Percentiles rank a stretch among this genome's conserved stretches.
Evolutionary conservation across 2,888 invertebrate genomes (phyloP).

Genomic region (Liposcelis brunnea): DNA sequence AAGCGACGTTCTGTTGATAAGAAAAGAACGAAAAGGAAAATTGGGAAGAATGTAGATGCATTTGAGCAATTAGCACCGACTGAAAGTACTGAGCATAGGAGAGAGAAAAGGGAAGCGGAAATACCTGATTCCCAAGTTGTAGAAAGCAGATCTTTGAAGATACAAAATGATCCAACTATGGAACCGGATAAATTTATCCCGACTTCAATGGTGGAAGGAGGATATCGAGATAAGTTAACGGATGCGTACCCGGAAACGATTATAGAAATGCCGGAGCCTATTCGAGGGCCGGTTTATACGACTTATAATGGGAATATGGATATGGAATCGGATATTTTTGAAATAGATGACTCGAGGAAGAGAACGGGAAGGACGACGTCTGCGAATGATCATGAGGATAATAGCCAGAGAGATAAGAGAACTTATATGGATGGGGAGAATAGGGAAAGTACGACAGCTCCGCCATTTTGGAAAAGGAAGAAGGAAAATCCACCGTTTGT

Average conservation of each 20-base stretch:
- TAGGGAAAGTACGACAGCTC: not conserved
- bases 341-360: not conserved
- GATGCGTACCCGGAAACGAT: not conserved
- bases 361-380: not conserved
- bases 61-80: too few relatives aligned
- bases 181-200: too few relatives aligned
- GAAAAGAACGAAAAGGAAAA: too few relatives aligned
- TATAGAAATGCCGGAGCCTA: not conserved
- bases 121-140: not conserved
- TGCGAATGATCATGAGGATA: constrained; percentile 6
- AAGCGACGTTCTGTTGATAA: too few relatives aligned
- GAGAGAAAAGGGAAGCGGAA: not conserved
- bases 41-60: too few relatives aligned
- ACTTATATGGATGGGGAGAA: not conserved
- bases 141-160: not conserved
- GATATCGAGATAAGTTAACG: not conserved
- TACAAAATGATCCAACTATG: too few relatives aligned
- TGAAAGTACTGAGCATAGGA: too few relatives aligned
- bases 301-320: not conserved
- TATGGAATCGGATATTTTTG: not conserved
- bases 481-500: not conserved
- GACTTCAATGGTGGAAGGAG: too few relatives aligned
- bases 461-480: constrained; percentile 5
- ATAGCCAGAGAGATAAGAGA: not conserved
- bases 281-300: not conserved